Evolutionary conservation across 2,113 vertebrate genomes (phyloP), one percentile per base, ranked within the genome.

Genomic region (Platichthys flesus): DNA sequence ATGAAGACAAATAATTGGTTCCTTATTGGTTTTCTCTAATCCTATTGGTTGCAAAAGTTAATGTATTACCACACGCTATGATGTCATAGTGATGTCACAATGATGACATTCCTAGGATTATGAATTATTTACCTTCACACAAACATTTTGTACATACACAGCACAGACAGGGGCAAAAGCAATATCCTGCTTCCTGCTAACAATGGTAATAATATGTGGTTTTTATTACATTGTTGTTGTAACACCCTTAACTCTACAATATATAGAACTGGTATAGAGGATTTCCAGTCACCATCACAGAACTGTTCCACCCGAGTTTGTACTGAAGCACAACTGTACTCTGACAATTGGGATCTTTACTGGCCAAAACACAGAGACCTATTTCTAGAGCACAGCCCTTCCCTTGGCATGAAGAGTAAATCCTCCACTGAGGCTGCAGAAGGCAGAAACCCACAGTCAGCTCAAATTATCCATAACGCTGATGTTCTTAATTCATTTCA

Each of bases 351-450:
- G 62, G 15, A 78, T n/a, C 10, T 37, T 20, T n/a, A 15, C 6
- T 4, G 7, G 23, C 45, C 20, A 45, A 57, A 21, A 70, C 61
- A 64, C 1, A 58, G 3, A 21, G 31, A 57, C 28, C 28, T 31
- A 26, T 40, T 69, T 63, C 10, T 26, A 6, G 23, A 67, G 24
- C 65, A 58, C 23, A 52, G 8, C 45, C 21, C 9, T 66, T 55
- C 9, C 54, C 13, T 35, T 69, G 66, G 9, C 47, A n/a, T 66
- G 63, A 2, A n/a, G n/a, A 12, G 12, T 37, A 37, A 72, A 79
- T 59, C 67, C 10, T 71, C 57, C 51, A 54, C 47, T 55, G 63
- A 72, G 59, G 4, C 54, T 42, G 10, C 15, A 55, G 56, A 63
- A 26, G 59, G 61, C 40, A 23, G 5, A 12, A 77, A 62, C 64